These are phyloP conservation scores for Acrossocheilus fasciatus DNA, from an alignment of 2,797 vertebrate species.

Conservation along the genomic window DNA sequence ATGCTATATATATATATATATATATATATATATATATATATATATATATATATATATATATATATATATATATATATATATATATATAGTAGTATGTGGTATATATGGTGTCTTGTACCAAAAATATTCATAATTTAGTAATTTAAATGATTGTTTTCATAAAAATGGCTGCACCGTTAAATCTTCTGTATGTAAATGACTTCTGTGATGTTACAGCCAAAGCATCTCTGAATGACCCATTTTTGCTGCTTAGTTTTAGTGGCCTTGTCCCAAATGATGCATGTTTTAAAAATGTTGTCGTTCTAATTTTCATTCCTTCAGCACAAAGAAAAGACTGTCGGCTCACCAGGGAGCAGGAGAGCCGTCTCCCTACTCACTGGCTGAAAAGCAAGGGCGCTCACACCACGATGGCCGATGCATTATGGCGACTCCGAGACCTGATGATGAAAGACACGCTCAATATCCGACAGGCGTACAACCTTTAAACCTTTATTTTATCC, in stretches of 20 bases:
- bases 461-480: constrained; percentile 93
- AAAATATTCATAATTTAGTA: background rate
- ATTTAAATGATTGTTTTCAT: background rate
- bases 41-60: no score
- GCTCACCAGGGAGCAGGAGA: constrained; percentile 96
- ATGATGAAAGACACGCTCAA: constrained; percentile 98
- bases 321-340: constrained; percentile 91
- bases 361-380: constrained; percentile 95
- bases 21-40: background rate
- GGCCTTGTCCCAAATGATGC: background rate
- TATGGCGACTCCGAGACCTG: constrained; percentile 96
- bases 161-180: background rate
- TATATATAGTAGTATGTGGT: background rate
- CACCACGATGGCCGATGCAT: constrained; percentile 95
- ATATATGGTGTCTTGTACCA: background rate
- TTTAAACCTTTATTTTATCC: constrained; percentile 77
- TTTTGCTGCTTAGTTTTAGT: background rate
- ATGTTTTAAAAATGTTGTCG: background rate
- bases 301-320: constrained; percentile 67
- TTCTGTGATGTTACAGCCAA: background rate
- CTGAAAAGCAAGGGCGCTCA: constrained; percentile 99
- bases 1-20: no score
- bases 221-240: background rate
- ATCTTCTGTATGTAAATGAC: background rate
- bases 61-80: no score